Evolutionary conservation across 2,113 vertebrate species (phyloP).

Genomic region (Brevimyrus niger): DNA sequence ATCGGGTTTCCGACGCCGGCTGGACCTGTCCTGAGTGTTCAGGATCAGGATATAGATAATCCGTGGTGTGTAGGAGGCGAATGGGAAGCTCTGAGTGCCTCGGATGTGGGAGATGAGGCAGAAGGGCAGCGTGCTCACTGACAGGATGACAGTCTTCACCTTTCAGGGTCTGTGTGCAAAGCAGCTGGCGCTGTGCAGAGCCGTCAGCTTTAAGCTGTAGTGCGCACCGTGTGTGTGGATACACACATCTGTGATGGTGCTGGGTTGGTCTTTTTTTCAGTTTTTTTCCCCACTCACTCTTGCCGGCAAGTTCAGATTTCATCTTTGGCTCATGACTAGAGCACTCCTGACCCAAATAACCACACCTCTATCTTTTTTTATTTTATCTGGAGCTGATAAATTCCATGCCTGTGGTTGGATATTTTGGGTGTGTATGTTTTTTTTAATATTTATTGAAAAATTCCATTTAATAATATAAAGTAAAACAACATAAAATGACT

Average conservation of each 20-base stretch:
- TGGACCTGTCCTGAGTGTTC: neutral
- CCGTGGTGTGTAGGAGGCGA: neutral
- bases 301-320: neutral
- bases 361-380: neutral
- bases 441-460: neutral
- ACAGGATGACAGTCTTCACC: neutral
- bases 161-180: neutral
- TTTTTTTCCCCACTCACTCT: neutral
- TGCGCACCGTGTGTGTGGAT: neutral
- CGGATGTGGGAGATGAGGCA: neutral
- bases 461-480: neutral
- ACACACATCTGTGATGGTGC: neutral
- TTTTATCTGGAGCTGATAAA: neutral
- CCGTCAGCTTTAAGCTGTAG: neutral
- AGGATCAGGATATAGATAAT: neutral
- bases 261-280: neutral
- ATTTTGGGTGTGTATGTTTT: neutral
- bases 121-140: neutral
- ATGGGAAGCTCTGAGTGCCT: neutral
- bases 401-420: neutral
- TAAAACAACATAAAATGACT: neutral
- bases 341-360: neutral
- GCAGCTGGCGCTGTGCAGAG: neutral
- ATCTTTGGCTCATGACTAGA: neutral
- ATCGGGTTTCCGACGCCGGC: neutral